These are phyloP conservation scores for Alosa sapidissima DNA, from an alignment of 2,797 vertebrate genomes.

Conservation along the genomic window DNA sequence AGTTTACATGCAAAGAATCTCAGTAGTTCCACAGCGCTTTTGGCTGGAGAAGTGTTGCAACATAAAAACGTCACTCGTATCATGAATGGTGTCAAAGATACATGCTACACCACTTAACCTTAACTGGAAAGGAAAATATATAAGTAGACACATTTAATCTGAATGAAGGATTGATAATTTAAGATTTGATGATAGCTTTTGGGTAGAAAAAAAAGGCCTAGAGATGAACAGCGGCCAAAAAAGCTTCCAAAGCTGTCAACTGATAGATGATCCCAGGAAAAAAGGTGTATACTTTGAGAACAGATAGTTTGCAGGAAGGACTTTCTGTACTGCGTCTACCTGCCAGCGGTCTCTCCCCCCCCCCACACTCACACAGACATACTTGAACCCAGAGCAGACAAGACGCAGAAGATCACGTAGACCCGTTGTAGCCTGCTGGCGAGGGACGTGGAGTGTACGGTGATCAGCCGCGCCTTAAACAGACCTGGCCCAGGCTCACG, in stretches of 20 bases:
- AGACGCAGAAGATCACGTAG: background rate
- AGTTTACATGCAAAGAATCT: background rate
- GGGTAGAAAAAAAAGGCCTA: background rate
- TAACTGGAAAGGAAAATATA: background rate
- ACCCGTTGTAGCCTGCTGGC: background rate
- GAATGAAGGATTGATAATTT: background rate
- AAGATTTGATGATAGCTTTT: background rate
- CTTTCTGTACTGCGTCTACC: background rate
- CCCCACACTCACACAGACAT: background rate
- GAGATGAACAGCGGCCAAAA: background rate
- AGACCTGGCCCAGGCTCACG: too few relatives aligned
- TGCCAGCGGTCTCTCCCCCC: background rate
- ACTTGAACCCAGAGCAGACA: slow-evolving; percentile 3
- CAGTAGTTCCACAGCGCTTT: background rate
- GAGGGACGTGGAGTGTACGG: too few relatives aligned
- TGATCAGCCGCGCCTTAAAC: too few relatives aligned
- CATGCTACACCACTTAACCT: background rate
- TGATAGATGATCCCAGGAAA: slow-evolving; percentile 2
- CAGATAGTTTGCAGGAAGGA: background rate
- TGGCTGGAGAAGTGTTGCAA: background rate
- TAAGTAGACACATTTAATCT: background rate
- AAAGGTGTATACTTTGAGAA: background rate
- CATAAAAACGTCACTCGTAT: background rate
- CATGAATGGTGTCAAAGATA: background rate
- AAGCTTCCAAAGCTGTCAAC: background rate